phyloP scores from a whole-genome alignment of 2,888 invertebrate species.

The Ornithoptera alexandrae region DNA sequence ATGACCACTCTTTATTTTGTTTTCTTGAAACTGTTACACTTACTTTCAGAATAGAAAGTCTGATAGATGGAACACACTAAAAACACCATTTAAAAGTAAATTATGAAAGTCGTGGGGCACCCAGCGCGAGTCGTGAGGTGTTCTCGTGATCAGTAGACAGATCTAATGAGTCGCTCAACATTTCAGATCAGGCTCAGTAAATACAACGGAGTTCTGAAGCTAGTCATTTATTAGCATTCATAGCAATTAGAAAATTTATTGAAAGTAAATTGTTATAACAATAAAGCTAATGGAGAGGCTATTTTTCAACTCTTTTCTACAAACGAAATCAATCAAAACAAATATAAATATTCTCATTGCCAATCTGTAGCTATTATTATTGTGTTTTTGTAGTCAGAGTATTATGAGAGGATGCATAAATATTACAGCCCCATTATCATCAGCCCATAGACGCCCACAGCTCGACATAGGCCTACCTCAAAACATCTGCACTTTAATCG shows the following conservation, averaged over 20 bases:
- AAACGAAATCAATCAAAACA: too few species aligned
- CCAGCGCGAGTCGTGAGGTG: constrained; percentile 25
- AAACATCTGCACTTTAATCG: too few species aligned
- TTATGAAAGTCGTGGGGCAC: constrained; percentile 23
- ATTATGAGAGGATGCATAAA: too few species aligned
- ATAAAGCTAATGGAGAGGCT: neutral
- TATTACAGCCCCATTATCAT: too few species aligned
- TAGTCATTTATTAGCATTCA: neutral
- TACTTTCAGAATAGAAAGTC: neutral
- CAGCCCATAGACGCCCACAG: too few species aligned
- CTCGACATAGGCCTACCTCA: too few species aligned
- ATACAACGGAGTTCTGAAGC: constrained; percentile 8
- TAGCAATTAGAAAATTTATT: neutral
- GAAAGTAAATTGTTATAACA: neutral
- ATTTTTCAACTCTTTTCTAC: too few species aligned
- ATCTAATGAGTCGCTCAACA: constrained; percentile 33
- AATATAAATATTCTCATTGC: too few species aligned
- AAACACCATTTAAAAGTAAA: constrained; percentile 14
- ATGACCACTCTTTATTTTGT: too few species aligned
- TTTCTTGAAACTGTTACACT: too few species aligned
- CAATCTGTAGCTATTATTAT: too few species aligned
- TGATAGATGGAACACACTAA: neutral
- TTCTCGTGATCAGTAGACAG: constrained; percentile 36
- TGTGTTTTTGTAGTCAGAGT: too few species aligned
- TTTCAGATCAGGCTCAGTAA: neutral